Base-by-base conservation (phyloP, 53 echinoderm and acorn worm genomes). In the Echinometra lucunter region DNA sequence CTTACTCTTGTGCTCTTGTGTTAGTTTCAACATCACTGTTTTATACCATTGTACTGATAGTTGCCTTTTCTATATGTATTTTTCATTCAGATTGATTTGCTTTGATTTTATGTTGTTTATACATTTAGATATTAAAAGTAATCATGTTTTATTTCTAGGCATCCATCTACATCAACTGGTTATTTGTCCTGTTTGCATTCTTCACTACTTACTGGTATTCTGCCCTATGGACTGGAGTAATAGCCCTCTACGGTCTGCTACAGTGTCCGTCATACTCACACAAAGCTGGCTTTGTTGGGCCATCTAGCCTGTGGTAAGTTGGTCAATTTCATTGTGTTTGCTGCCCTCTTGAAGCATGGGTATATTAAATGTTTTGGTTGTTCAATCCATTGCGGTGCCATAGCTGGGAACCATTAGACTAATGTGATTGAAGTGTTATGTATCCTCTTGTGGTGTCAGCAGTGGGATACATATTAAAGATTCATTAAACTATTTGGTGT, bases 221-320 rank as follows among this genome's bases (percentile, higher is more conserved):
- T 75, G 96, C 93, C 47, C 56, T 95, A 34, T 97, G 97, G 92
- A 95, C 94, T 6, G 94, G 95, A 2, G 89, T 98, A 23, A 95
- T 97, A 58, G 94, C 97, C 23, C 75, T 97, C 25, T 98, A 97
- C 74, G 95, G 97, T n/a, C 58, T 95, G 57, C 44, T 95, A 28
- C 96, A 96, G 67, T 97, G 98, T 72, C 98, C 98, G 0, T 95
- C 97, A 1, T 98, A 96, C 94, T 95, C 98, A 17, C 98, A 97
- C 88, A 96, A 95, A 55, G 94, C 94, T n/a, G 98, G 98, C 4
- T 98, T 98, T 87, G 97, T 97, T 66, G 98, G 98, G 37, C 95
- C 97, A 16, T 97, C 97, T 21, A 97, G 98, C 90, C 94, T 98
- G 38, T 98, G 98, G 98, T 98, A 78, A 97, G 95, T 94, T 2